Evolutionary conservation across 1,140 invertebrate species (phyloP), one percentile per base, ranked within the genome.

Genomic region (Sitophilus oryzae): DNA sequence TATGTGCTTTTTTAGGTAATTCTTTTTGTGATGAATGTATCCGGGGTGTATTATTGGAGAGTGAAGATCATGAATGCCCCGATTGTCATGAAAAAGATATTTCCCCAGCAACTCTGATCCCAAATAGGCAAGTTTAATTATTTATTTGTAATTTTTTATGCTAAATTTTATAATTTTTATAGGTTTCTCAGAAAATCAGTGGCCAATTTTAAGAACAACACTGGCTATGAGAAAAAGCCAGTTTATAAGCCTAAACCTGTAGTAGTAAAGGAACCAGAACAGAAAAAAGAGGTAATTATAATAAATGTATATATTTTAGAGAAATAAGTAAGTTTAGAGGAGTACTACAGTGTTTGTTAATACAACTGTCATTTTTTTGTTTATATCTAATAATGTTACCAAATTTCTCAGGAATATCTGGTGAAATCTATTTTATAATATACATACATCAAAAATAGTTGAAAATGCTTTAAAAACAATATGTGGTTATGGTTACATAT

Each of bases 21-120:
- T 96, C 93, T 19, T 98, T 95, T 75, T 99, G 96, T 76, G 95
- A 98, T 77, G 94, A 98, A 75, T 98, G 95, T 91, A 90, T 97
- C 45, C 80, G 93, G 50, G 88, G 84, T 51, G 83, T 84, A 46
- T 73, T 97, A 14, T 67, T 96, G 36, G 94, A 97, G 66, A 93
- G 91, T 1, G 93, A 96, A 65, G 89, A 95, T 51, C 89, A 94
- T 60, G 86, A 93, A 67, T 98, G 95, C 74, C 94, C 94, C 6
- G 85, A 89, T 66, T 98, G 95, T 72, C 83, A 89, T 36, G 89
- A 95, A 70, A 90, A 88, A 64, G 91, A 92, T 66, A 88, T 96
- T 44, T 92, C 90, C 0, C 93, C 94, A 0, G 90, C 91, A 46
- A 91, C 88, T 3, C 76, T 98, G 10, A 94, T 98, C 59, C 92